A percentile compares a stretch with the other conserved stretches of the same genome.
Conservation (phyloP, 2,797 vertebrate species). For the Thaleichthys pacificus region DNA sequence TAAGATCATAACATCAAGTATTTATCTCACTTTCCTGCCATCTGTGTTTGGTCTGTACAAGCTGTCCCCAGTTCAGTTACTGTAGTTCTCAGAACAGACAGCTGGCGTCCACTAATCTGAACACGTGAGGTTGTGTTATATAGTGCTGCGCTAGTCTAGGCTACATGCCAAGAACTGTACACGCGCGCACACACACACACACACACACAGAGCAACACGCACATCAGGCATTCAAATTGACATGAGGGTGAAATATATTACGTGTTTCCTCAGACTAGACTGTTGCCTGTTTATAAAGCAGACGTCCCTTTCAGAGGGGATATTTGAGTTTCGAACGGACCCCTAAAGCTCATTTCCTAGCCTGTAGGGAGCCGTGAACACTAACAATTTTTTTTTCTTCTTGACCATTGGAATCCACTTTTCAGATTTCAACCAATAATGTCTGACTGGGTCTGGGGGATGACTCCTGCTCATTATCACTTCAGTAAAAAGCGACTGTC, state of each 20-base stretch:
- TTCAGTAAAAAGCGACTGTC: conserved; percentile 47
- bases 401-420: conserved; percentile 68
- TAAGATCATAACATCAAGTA: background rate
- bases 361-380: background rate
- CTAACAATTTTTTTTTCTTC: conserved; percentile 24
- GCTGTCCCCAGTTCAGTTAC: background rate
- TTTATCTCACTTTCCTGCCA: background rate
- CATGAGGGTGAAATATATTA: background rate
- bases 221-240: background rate
- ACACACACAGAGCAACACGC: background rate
- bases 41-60: conserved; percentile 5
- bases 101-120: conserved; percentile 13
- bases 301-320: background rate
- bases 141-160: background rate
- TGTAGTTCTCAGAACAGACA: background rate
- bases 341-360: background rate
- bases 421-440: conserved; percentile 69
- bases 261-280: background rate
- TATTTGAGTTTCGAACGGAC: background rate
- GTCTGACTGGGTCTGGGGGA: conserved; percentile 62
- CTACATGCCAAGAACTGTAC: background rate
- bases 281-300: background rate
- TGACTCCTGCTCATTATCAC: conserved; percentile 54
- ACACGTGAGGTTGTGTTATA: conserved; percentile 11
- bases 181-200: conserved; percentile 5